Base-by-base conservation (phyloP, 2,113 vertebrate genomes). In the Baryphthengus martii region DNA sequence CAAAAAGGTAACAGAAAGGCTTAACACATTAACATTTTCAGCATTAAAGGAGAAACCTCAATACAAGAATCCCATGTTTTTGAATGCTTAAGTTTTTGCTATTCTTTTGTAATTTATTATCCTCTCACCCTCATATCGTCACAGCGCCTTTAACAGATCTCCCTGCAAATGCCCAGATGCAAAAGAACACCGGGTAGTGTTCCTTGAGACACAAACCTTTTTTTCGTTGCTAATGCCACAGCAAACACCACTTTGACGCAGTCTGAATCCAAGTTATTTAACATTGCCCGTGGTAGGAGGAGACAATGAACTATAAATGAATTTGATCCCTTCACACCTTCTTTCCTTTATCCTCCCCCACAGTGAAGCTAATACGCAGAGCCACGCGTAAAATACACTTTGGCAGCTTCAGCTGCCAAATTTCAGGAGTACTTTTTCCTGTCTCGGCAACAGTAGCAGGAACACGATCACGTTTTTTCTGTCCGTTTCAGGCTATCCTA, bases 1-100 rank as follows among this genome's bases (percentile, higher is more conserved):
- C n/a, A 56, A 84, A 77, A 44, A 0, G 0, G 1, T 21, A 55
- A 42, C 8, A 63, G 12, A 20, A 28, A 53, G 6, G 8, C 17
- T 52, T 76, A 93, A 66, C 8, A 29, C 3, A 35, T 3, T 3
- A 68, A 63, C 29, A 35, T 40, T 53, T 49, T 7, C 23, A n/a
- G 24, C 17, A 20, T 35, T 68, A 37, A 49, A 81, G 29, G 11
- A 70, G 39, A 79, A 67, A 37, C 5, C 35, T 72, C 53, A 61
- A 6, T 25, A 6, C 9, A 35, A 52, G 66, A 82, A 25, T 16
- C 17, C 24, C 56, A 5, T 4, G 23, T 23, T 21, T 80, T 17
- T 74, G 5, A 78, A 53, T 7, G 4, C 11, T 45, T 11, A 16
- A 3, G 1, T 7, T 80, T 76, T 67, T 71, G 28, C 29, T 65